A percentile compares a stretch with the other conserved stretches of the same genome.
These are phyloP conservation scores for Agrilus planipennis DNA, from an alignment of 1,140 invertebrate genomes.

Conservation along the genomic window DNA sequence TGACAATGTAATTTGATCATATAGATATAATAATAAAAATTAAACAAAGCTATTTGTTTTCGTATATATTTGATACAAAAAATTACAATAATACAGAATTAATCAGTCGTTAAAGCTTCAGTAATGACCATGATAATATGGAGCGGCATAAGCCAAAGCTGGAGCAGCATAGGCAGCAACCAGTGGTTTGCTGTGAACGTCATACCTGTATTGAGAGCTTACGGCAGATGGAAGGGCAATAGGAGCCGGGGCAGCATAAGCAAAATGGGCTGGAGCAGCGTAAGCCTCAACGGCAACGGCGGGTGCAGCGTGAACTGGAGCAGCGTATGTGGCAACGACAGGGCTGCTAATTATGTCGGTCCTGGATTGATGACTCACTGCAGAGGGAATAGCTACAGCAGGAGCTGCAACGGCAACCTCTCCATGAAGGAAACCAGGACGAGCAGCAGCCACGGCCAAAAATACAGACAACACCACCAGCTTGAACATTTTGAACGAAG, in stretches of 20 bases:
- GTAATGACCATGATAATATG: too few species aligned
- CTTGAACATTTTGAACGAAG: conserved; percentile 38
- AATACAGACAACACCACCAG: conserved; percentile 44
- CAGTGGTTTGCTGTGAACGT: conserved; percentile 5
- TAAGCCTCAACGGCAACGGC: conserved; percentile 15
- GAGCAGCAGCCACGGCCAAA: conserved; percentile 34
- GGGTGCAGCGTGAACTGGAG: conserved; percentile 8
- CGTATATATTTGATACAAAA: too few species aligned
- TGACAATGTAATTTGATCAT: too few species aligned
- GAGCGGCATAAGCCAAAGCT: conserved; percentile 5
- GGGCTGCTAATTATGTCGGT: conserved; percentile 14
- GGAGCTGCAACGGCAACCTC: conserved; percentile 28
- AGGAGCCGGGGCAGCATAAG: conserved; percentile 8
- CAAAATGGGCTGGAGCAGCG: conserved; percentile 1
- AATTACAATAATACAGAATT: too few species aligned
- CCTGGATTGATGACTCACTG: conserved; percentile 18
- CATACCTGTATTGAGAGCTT: conserved; percentile 10
- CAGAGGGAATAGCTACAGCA: conserved; percentile 13
- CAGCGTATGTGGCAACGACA: conserved; percentile 16
- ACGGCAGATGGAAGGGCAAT: conserved; percentile 7
- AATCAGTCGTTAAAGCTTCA: background rate
- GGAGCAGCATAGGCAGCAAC: conserved; percentile 14
- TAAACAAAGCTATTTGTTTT: too few species aligned
- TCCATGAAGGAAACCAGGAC: conserved; percentile 26
- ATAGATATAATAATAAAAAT: too few species aligned